These are phyloP conservation scores for Colossoma macropomum DNA, from an alignment of 2,113 vertebrate species.

Conservation along the genomic window DNA sequence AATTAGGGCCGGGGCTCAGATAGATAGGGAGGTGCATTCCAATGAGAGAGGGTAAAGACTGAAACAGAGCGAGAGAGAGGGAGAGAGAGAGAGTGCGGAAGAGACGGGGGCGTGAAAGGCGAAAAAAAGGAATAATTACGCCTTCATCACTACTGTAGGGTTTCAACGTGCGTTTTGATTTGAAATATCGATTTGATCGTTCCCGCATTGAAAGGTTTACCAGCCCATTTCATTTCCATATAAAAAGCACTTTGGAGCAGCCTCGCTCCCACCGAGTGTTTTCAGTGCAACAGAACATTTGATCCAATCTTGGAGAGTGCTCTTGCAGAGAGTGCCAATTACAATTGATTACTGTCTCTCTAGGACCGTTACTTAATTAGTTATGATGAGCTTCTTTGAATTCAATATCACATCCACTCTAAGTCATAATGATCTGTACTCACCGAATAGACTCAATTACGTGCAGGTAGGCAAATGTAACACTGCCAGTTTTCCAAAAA, in stretches of 20 bases:
- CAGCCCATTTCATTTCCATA: conserved; percentile 27
- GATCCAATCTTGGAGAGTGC: conserved; percentile 21
- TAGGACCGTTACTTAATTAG: conserved; percentile 48
- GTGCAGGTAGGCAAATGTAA: conserved; percentile 15
- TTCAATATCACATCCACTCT: conserved; percentile 11
- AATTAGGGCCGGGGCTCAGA: conserved; percentile 58
- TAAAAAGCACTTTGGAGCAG: not conserved
- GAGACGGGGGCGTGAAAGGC: not conserved
- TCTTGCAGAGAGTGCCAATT: conserved; percentile 31
- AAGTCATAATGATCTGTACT: not conserved
- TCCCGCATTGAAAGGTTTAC: conserved; percentile 24
- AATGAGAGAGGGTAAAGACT: conserved; percentile 40
- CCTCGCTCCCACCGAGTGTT: not conserved
- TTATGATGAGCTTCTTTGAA: conserved; percentile 33
- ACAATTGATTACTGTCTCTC: conserved; percentile 38
- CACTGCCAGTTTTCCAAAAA: not conserved
- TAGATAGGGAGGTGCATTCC: conserved; percentile 34
- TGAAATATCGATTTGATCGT: conserved; percentile 19
- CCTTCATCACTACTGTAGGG: not conserved
- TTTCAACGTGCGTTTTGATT: not conserved
- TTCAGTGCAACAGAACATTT: conserved; percentile 35
- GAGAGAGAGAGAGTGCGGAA: not conserved
- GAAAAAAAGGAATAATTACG: conserved; percentile 21
- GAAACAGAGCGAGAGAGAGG: not conserved
- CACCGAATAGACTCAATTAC: not conserved